Evolutionary conservation across 2,797 vertebrate species (phyloP).

Genomic region (Muraenolepis orangiensis): DNA sequence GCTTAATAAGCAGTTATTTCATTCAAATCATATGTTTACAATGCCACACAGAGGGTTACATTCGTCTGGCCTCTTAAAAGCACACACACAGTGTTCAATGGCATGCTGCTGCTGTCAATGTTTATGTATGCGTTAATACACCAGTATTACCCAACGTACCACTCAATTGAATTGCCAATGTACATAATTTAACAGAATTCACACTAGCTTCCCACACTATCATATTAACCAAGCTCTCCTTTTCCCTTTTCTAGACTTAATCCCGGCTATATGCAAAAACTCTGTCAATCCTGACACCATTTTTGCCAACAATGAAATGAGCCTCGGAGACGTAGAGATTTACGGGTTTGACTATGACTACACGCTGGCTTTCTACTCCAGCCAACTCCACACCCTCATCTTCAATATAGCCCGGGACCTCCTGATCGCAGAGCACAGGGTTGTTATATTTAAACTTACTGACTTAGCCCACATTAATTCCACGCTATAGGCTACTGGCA

Average conservation of each 20-base stretch:
- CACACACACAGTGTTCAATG: background rate
- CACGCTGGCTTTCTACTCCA: conserved; percentile 95
- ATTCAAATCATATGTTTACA: background rate
- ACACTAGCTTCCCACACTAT: background rate
- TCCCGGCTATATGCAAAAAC: conserved; percentile 80
- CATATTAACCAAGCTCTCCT: background rate
- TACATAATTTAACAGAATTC: background rate
- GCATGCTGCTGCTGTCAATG: background rate
- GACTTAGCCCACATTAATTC: background rate
- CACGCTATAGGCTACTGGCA: background rate
- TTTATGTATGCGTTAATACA: background rate
- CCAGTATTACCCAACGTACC: background rate
- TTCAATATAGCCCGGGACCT: conserved; percentile 94
- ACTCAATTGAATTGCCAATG: background rate
- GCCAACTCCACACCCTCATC: conserved; percentile 91
- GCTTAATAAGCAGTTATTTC: background rate
- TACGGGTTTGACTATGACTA: conserved; percentile 99
- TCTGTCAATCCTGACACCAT: conserved; percentile 89
- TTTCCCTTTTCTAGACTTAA: conserved; percentile 67
- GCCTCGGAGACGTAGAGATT: conserved; percentile 90
- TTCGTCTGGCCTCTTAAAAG: background rate
- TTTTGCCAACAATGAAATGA: conserved; percentile 98
- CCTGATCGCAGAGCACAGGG: conserved; percentile 91
- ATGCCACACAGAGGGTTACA: background rate
- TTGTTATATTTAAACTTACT: conserved; percentile 44